Evolutionary conservation across 2,888 invertebrate species (phyloP), one percentile per base, ranked within the genome.

Genomic region (Chrysina gloriosa): DNA sequence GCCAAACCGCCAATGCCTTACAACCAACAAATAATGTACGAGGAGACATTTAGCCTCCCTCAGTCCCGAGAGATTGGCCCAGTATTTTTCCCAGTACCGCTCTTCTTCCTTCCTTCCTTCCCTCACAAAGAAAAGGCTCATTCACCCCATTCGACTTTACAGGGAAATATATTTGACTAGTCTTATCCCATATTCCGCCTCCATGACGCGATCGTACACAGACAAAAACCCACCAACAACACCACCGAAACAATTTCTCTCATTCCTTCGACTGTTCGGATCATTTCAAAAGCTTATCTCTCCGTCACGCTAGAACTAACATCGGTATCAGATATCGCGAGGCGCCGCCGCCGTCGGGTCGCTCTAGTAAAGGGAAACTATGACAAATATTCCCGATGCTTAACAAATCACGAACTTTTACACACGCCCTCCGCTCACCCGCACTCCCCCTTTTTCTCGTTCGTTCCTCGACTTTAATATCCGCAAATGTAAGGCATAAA

Each of bases 401-500:
- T 78, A 78, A 78, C 77, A 78, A 77, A 77, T 78, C 76, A 72
- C 70, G 77, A 80, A 80, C 74, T 79, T 80, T 77, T 75, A 76
- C 72, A 74, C 78, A 77, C 77, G 77, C 77, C 77, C 78, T 27
- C 14, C 7, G 27, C 27, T 27, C 50, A 16, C 27, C 25, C 2
- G 25, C n/a, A 11, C 11, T 5, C n/a, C 5, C 14, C 14, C 5
- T 77, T 77, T 77, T 77, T 77, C 77, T 75, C 76, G 75, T 77
- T 76, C 76, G 71, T 7, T 39, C 3, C 14, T 3, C 31, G n/a
- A 7, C 39, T 74, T 78, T 79, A 79, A 80, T 80, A 79, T 79
- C 77, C 76, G 77, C 78, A 80, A 81, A 81, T 80, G 80, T 77
- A 76, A 74, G 75, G 76, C 77, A 81, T 80, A 80, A 80, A 81